phyloP scores from a whole-genome alignment of 2,888 invertebrate genomes.

The Agonopterix arenella region DNA sequence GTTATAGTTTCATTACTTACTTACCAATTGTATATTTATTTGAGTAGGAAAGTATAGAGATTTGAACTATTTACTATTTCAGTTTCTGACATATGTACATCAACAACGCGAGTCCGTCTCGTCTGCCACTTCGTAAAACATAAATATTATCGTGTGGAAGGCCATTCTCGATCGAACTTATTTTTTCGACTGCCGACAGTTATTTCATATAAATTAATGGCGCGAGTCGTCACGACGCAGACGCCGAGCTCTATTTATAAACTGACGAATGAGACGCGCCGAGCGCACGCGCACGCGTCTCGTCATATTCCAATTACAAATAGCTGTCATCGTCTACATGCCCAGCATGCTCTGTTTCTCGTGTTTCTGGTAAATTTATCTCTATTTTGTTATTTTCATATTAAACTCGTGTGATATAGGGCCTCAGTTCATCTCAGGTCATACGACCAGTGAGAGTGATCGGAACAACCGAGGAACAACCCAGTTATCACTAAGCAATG shows the following conservation, averaged over 20 bases:
- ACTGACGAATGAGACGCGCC: slow-evolving; percentile 75
- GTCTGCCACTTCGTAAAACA: slow-evolving; percentile 69
- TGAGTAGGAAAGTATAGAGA: slow-evolving; percentile 16
- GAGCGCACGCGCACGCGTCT: slow-evolving; percentile 70
- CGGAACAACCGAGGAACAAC: slow-evolving; percentile 37
- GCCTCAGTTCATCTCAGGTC: slow-evolving; percentile 7
- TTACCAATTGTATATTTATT: neutral
- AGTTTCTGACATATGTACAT: slow-evolving; percentile 57
- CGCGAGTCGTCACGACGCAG: slow-evolving; percentile 75
- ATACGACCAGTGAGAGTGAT: slow-evolving; percentile 7
- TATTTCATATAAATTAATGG: slow-evolving; percentile 78
- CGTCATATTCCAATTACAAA: slow-evolving; percentile 76
- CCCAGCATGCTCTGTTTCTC: slow-evolving; percentile 44
- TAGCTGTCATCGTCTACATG: slow-evolving; percentile 69
- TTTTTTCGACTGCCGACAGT: slow-evolving; percentile 76
- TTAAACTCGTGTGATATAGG: neutral
- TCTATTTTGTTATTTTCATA: slow-evolving; percentile 32
- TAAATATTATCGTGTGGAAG: slow-evolving; percentile 73
- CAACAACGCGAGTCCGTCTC: slow-evolving; percentile 33
- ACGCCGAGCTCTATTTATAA: slow-evolving; percentile 74
- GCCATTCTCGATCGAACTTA: slow-evolving; percentile 69
- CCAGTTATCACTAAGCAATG: slow-evolving; percentile 38
- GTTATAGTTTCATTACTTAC: neutral
- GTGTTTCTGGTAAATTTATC: slow-evolving; percentile 36
- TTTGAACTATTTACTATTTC: slow-evolving; percentile 6